Evolutionary conservation across 2,888 invertebrate genomes (phyloP), one percentile per base, ranked within the genome.

Genomic region (Pterostichus niger): DNA sequence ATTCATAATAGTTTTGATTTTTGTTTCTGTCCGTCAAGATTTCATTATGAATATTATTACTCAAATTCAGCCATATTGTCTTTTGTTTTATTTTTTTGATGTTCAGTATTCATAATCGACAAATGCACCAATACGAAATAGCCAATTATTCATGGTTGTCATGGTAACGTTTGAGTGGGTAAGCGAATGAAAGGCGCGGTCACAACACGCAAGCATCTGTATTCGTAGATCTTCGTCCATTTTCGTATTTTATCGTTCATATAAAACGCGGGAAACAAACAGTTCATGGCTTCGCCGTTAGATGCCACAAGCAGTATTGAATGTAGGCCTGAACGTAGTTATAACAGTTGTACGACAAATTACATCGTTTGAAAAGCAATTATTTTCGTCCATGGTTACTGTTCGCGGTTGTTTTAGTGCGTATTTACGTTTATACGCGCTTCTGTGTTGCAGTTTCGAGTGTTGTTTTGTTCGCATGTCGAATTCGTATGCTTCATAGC

Each of bases 121-220:
- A 35, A 44, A 49, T 56, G 81, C 79, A 86, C 89, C 89, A 89
- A 89, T 89, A 84, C 86, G 85, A 87, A 87, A 86, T 87, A 86
- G 87, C 87, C 87, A 86, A 89, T 89, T 89, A 89, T 85, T 86
- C 86, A 86, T 85, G 83, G 87, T 87, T 86, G 87, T 88, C 87
- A 89, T 89, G 88, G 87, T 88, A 88, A 88, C 89, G 84, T 49
- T 49, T 83, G 84, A 88, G 86, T 86, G 87, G 88, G 87, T 86
- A 84, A 86, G 88, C 86, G 86, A 83, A 86, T 83, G 84, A 85
- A 85, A 86, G 87, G 87, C 86, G 87, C 85, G 73, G 71, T 84
- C 84, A 84, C 59, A 56, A 15, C 52, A 84, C 56, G 44, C 82
- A 82, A 82, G 75, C 82, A 59, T 75, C 56, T 44, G 24, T 33